Evolutionary conservation across 2,113 vertebrate species (phyloP), one percentile per base, ranked within the genome.

Genomic region (Nerophis lumbriciformis): DNA sequence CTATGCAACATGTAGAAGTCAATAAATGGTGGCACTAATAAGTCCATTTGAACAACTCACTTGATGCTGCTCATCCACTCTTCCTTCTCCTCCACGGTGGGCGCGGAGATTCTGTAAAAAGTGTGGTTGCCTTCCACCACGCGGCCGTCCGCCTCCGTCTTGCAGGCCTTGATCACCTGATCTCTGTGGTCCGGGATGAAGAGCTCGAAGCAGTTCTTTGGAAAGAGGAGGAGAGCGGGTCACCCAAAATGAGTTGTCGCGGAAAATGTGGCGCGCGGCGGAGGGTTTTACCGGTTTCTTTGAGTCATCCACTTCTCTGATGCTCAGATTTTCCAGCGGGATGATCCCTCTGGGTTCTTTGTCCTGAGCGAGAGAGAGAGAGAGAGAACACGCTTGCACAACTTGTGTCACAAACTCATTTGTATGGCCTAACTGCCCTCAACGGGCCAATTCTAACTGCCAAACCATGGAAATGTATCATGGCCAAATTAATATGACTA

Each of bases 111-210:
- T 37, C 96, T 90, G 77, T 99, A 99, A 63, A 98, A 94, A 0
- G 94, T 98, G 87, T 99, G 97, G 90, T 98, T 98, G 6, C 96
- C 97, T 63, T 99, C 96, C 14, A 99, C 97, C 28, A 99, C 96
- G 0, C 95, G 93, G 1, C 96, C 97, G 0, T 98, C 97, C 0
- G 95, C 97, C 82, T 99, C 97, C 0, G 96, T 99, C 90, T 99
- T 99, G 53, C 97, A 99, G 42, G 97, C 97, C 61, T 99, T 99
- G 81, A 99, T 99, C 68, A 98, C 94, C 80, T 98, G 97, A 87
- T 98, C 96, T 75, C 94, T 99, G 75, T 94, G 96, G 88, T 98
- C 94, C 0, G 96, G 92, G 83, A 99, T 97, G 77, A 93, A 99
- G 48, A 99, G 93, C 86, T 99, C 97, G 3, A 99, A 99, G 87